A percentile compares a stretch with the other conserved stretches of the same genome.
phyloP scores from a whole-genome alignment of 1,140 invertebrate genomes.

The Drosophila neocordata region DNA sequence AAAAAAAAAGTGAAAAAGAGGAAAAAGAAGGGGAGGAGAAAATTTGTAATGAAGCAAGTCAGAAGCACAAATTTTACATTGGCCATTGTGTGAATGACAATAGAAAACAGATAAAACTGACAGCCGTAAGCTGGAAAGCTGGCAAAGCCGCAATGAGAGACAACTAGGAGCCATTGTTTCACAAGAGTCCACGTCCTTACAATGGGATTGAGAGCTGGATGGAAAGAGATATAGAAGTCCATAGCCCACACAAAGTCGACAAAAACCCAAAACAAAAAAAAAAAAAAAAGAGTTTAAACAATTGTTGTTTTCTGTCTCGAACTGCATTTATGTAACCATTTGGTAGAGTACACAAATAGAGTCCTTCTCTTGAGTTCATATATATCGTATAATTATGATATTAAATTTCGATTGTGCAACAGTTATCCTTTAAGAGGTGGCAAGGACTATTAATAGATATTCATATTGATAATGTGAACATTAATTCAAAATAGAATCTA shows the following conservation, averaged over 20 bases:
- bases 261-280: too few species aligned
- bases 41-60: constrained; percentile 36
- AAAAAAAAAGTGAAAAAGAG: constrained; percentile 4
- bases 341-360: constrained; percentile 6
- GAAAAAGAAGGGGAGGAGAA: constrained; percentile 21
- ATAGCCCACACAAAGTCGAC: too few species aligned
- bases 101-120: constrained; percentile 69
- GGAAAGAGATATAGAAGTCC: too few species aligned
- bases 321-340: constrained; percentile 39
- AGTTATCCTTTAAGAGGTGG: constrained; percentile 51
- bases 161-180: constrained; percentile 52
- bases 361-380: constrained; percentile 50
- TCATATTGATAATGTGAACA: constrained; percentile 45
- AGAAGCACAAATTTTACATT: constrained; percentile 45
- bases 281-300: constrained; percentile 51
- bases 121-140: constrained; percentile 59
- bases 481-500: constrained; percentile 22
- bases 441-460: constrained; percentile 50
- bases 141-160: constrained; percentile 27
- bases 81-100: constrained; percentile 71
- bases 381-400: constrained; percentile 65
- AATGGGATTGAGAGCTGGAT: too few species aligned
- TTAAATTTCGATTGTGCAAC: constrained; percentile 67
- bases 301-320: constrained; percentile 42
- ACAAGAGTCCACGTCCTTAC: constrained; percentile 22